Percentiles rank a stretch among this genome's conserved stretches.
phyloP scores from a whole-genome alignment of 2,797 vertebrate genomes.

The Naso thynnoides region DNA sequence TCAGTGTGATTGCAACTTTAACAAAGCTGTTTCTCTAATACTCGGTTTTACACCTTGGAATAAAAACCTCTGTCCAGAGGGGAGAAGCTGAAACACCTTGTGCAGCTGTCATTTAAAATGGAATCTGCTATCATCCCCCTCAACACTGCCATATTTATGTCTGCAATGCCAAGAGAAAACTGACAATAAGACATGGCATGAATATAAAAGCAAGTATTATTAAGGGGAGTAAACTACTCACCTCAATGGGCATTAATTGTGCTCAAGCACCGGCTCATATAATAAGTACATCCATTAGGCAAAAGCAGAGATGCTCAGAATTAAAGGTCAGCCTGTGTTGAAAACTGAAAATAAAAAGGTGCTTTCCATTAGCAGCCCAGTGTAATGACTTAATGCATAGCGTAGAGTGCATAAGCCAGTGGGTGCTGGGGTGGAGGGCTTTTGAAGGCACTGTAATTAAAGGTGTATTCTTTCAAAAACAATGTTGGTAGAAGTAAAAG shows the following conservation, averaged over 20 bases:
- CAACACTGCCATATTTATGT: conserved; percentile 2
- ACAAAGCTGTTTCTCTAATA: no score
- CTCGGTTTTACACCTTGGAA: no score
- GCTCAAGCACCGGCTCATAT: conserved; percentile 19
- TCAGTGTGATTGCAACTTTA: no score
- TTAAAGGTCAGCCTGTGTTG: neutral
- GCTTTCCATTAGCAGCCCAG: conserved; percentile 25
- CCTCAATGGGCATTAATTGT: conserved; percentile 25
- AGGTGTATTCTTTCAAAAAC: neutral
- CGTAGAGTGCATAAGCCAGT: neutral
- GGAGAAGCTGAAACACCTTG: no score
- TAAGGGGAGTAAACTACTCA: conserved; percentile 11
- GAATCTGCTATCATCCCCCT: no score
- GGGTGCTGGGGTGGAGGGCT: conserved; percentile 18
- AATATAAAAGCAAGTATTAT: conserved; percentile 1
- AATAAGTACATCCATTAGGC: conserved; percentile 40
- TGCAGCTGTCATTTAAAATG: no score
- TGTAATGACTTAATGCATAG: conserved; percentile 46
- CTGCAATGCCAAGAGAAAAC: conserved; percentile 6
- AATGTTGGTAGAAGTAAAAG: conserved; percentile 11
- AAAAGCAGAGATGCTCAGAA: conserved; percentile 5
- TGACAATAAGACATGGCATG: neutral
- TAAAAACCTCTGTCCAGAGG: no score
- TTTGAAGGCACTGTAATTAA: neutral
- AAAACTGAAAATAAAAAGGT: conserved; percentile 38